Base-by-base conservation (phyloP, 2,888 invertebrate species). In the Aspidiotus destructor region DNA sequence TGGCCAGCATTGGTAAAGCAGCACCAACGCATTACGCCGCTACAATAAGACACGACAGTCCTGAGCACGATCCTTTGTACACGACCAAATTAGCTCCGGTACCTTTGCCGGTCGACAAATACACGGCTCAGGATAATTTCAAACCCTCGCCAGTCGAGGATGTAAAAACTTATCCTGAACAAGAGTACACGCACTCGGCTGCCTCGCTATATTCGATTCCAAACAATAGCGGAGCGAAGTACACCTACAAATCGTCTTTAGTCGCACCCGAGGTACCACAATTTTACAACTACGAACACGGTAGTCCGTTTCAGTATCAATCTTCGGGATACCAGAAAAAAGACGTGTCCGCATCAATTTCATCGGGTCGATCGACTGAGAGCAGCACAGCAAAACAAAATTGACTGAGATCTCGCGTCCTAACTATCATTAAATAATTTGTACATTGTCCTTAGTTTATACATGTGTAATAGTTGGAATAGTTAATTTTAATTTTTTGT, bases 91-190 rank as follows among this genome's bases (percentile, higher is more conserved):
- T 58, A 15, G 67, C 67, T 1, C 58, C 67, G 8, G 60, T 60
- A 28, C 67, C 67, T 7, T 48, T 67, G n/a, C 16, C 67, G 15
- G 60, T 67, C 44, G 67, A 67, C 57, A 67, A 67, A 67, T 67
- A 67, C 60, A 40, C 58, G 2, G 48, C 28, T 8, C 60, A 58
- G 48, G 67, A 67, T 41, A 17, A 55, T 10, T 58, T 40, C 28
- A 58, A 58, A 58, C 40, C 58, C 9, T 17, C 58, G 13, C n/a
- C 17, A 10, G 55, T 16, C 17, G 52, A 58, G 57, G 58, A 57
- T 15, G 44, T 17, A 41, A 67, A 67, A 42, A 60, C 58, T 13
- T 58, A 67, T 16, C n/a, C 60, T 6, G 67, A 67, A 41, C n/a
- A 13, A 11, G 67, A 58, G 8, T 67, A 67, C 17, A 28, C 28